Conservation (phyloP, 2,888 invertebrate species). For the Hydrotaea cyrtoneurina region DNA sequence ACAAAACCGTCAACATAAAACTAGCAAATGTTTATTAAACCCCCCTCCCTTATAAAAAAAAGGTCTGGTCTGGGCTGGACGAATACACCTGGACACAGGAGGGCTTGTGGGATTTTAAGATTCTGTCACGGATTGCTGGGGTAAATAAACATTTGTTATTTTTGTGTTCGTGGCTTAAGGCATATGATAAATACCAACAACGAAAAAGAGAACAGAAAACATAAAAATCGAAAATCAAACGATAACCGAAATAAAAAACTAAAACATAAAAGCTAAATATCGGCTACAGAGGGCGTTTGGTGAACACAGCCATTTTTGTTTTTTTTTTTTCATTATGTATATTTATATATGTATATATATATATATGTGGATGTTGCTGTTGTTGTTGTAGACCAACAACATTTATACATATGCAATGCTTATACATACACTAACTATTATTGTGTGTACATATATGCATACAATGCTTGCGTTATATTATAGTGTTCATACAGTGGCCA, state of each 20-base stretch:
- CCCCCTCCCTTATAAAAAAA: no score
- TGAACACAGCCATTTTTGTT: conserved; percentile 46
- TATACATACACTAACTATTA: conserved; percentile 10
- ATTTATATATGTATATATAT: no score
- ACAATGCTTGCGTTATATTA: background rate
- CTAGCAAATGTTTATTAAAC: background rate
- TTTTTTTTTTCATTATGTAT: conserved; percentile 5
- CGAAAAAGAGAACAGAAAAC: conserved; percentile 8
- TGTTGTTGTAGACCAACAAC: background rate
- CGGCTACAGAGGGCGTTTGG: conserved; percentile 50
- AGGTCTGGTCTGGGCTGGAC: no score
- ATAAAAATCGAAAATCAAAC: background rate
- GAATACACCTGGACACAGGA: no score
- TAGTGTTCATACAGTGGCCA: background rate
- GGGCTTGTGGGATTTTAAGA: no score
- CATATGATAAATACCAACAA: conserved; percentile 42
- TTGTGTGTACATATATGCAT: background rate
- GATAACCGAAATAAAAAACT: background rate
- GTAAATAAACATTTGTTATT: conserved; percentile 13
- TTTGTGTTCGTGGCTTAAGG: background rate
- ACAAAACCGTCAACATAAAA: background rate
- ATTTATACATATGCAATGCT: conserved; percentile 9
- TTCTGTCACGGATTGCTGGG: no score
- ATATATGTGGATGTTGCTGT: background rate
- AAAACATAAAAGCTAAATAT: conserved; percentile 46